Conservation (phyloP, 2,888 invertebrate genomes). For the Chironomus riparius region DNA sequence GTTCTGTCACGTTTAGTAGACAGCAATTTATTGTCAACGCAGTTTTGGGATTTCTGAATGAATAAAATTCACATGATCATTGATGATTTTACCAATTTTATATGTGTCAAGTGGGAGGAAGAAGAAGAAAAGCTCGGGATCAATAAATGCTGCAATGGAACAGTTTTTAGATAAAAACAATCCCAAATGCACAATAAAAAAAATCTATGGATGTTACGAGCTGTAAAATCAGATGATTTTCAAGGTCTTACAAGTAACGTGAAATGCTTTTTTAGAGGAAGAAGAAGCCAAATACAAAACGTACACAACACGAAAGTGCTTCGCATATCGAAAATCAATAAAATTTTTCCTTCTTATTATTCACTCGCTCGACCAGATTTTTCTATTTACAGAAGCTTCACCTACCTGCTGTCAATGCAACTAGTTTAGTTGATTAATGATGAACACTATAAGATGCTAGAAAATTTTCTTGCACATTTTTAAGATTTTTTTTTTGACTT, state of each 20-base stretch:
- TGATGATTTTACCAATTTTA: no score
- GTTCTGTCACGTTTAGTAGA: no score
- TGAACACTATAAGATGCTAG: conserved; percentile 7
- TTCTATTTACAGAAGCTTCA: not conserved
- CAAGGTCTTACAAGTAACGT: not conserved
- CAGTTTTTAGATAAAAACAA: no score
- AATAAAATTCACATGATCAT: no score
- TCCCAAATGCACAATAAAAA: not conserved
- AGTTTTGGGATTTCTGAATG: no score
- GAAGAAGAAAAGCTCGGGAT: no score
- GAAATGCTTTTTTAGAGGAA: not conserved
- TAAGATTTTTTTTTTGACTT: not conserved
- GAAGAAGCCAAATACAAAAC: no score
- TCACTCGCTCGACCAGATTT: not conserved
- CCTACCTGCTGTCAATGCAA: not conserved
- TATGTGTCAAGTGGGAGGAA: no score
- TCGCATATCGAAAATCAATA: not conserved
- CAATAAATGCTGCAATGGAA: no score
- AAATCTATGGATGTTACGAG: not conserved
- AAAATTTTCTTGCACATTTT: conserved; percentile 14
- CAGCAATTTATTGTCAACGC: no score
- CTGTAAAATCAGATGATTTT: not conserved
- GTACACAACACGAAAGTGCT: no score
- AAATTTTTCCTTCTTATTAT: not conserved
- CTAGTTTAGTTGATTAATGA: not conserved